Base-by-base conservation (phyloP, 2,797 vertebrate genomes). In the Chlorospingus flavigularis region DNA sequence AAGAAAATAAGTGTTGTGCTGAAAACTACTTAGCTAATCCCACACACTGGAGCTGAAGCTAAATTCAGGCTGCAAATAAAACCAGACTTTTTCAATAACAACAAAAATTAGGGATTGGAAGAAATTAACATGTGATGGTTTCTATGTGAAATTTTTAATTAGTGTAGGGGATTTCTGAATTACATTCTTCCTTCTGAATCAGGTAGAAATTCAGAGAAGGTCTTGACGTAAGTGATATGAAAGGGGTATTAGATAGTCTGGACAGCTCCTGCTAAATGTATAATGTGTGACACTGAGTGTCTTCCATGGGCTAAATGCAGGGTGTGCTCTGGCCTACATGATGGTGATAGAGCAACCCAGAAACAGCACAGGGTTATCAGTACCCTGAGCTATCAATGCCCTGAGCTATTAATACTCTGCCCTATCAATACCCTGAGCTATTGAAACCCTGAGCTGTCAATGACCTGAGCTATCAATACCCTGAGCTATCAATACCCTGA, bases 401-500 rank as follows among this genome's bases (percentile, higher is more conserved):
- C 47, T 30, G 30, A 73, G 23, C 16, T 58, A 8, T 74, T 17
- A 43, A 3, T 37, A 15, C 0, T 2, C 58, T 35, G 33, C 62
- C 11, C 5, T 58, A 19, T 31, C 10, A 30, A 4, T 19, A 33
- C 1, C 9, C 35, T 74, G 30, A 54, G 16, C 11, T 67, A 35
- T 35, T 35, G 37, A 10, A 37, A 37, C 37, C 37, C 37, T 37
- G 37, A 37, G 5, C 37, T 39, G 16, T 51, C 11, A 39, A 3
- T 18, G 28, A 1, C 4, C 37, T 37, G 26, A 8, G 10, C 8
- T 35, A 25, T 16, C 17, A 4, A 0, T n/a, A 6, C 4, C 4
- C 16, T 63, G 24, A 66, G 7, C 17, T 48, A 16, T 58, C 11
- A 13, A 3, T 15, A 10, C 0, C 4, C 28, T 66, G 26, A 40